These are phyloP conservation scores for Chelmon rostratus DNA, from an alignment of 2,797 vertebrate genomes.

Conservation along the genomic window DNA sequence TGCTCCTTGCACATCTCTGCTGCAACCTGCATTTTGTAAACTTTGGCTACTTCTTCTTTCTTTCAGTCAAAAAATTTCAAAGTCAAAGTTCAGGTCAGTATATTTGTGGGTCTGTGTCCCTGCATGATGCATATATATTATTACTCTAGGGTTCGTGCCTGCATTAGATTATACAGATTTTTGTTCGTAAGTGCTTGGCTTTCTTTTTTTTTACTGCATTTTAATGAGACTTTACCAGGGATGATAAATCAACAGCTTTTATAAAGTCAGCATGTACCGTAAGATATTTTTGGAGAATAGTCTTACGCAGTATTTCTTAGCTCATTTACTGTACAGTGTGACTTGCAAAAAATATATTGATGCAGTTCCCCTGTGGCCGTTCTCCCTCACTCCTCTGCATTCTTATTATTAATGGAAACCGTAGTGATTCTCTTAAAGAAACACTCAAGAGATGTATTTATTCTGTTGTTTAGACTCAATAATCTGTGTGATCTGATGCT, in stretches of 20 bases:
- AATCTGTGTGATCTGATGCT: constrained; percentile 5
- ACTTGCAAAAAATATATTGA: constrained; percentile 74
- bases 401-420: constrained; percentile 33
- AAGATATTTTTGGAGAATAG: constrained; percentile 71
- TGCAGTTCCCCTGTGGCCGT: constrained; percentile 45
- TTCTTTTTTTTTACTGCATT: constrained; percentile 71
- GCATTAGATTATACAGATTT: constrained; percentile 38
- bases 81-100: constrained; percentile 99
- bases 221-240: constrained; percentile 63
- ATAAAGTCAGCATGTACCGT: constrained; percentile 78
- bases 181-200: constrained; percentile 59
- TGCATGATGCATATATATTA: constrained; percentile 33
- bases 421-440: constrained; percentile 25
- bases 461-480: constrained; percentile 11
- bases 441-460: constrained; percentile 10
- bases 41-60: constrained; percentile 67
- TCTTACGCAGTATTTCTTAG: constrained; percentile 72
- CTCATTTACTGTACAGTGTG: constrained; percentile 67
- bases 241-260: constrained; percentile 74
- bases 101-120: constrained; percentile 52
- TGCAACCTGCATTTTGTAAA: constrained; percentile 32
- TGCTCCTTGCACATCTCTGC: not conserved
- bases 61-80: constrained; percentile 98
- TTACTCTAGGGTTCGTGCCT: constrained; percentile 21
- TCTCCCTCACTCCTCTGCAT: constrained; percentile 28